Evolutionary conservation across 2,888 invertebrate species (phyloP), one percentile per base, ranked within the genome.

Genomic region (Pegoplata infirma): DNA sequence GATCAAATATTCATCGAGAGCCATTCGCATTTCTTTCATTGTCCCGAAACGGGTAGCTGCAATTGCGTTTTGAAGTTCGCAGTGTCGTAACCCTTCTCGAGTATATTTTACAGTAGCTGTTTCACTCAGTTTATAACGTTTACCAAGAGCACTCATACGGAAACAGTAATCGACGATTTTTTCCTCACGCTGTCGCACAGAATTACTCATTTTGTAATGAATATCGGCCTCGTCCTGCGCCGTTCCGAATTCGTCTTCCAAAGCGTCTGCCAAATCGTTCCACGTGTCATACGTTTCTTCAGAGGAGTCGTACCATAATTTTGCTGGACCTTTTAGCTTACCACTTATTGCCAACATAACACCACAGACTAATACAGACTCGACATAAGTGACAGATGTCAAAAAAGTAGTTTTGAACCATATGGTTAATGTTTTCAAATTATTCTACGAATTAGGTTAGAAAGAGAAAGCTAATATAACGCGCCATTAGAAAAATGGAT

Each of bases 141-240:
- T 28, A 5, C 76, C 76, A 12, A 80, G 12, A 17, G 69, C 64
- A 21, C 47, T 40, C 55, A 80, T 71, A 46, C 76, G 25, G 25
- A 80, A 80, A 47, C 73, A 80, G 56, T 74, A 80, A 14, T 80
- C 74, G 2, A 32, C 56, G 10, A 69, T 19, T 0, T 51, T 10
- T 23, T 80, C 73, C 19, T 25, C 25, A 12, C 12, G 16, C 28
- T 44, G 59, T 8, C 73, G 32, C 16, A 19, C 32, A 4, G 69
- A 12, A 1, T 51, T 73, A 0, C 17, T 23, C 69, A 73, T 67
- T 32, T 69, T 69, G 23, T 58, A 74, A 21, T 80, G 76, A 0
- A 76, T 23, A 4, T 68, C 76, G 1, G 76, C 80, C 44, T 77
- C 74, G 17, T 77, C 63, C 5, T 49, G 21, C 5, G 8, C 40